phyloP scores from a whole-genome alignment of 1,140 invertebrate genomes.

The Delia radicum region DNA sequence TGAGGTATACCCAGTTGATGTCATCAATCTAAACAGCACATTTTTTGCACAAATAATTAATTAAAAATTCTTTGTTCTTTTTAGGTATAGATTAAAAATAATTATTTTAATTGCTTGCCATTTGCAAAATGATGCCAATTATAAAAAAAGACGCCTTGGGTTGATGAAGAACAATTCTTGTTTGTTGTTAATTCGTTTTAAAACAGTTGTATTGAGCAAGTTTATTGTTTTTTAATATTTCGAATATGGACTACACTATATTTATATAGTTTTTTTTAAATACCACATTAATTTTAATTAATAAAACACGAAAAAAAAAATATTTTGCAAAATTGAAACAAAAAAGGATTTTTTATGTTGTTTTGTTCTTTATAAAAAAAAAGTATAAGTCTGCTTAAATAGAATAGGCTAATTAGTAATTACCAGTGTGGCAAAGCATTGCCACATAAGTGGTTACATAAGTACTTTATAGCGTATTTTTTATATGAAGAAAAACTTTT shows the following conservation, averaged over 20 bases:
- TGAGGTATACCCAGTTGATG: too few relatives aligned
- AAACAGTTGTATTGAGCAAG: background rate
- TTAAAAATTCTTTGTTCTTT: background rate
- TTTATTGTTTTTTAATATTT: background rate
- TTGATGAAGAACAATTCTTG: background rate
- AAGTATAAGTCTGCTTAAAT: too few relatives aligned
- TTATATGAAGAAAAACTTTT: too few relatives aligned
- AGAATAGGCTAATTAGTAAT: too few relatives aligned
- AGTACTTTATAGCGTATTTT: too few relatives aligned
- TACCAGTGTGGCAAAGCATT: too few relatives aligned
- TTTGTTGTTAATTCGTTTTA: background rate
- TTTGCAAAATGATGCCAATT: background rate
- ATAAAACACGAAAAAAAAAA: background rate
- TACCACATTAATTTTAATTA: background rate
- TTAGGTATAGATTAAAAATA: background rate
- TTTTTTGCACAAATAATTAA: background rate
- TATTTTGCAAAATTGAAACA: background rate
- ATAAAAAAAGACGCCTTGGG: background rate
- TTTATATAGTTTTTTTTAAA: background rate
- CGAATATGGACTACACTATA: background rate
- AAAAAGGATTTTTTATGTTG: background rate
- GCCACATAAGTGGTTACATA: too few relatives aligned
- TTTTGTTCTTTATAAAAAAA: too few relatives aligned
- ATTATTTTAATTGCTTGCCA: conserved; percentile 5
- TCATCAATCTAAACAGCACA: too few relatives aligned